Evolutionary conservation across 2,113 vertebrate genomes (phyloP).

Genomic region (Brachyhypopomus gauderio): DNA sequence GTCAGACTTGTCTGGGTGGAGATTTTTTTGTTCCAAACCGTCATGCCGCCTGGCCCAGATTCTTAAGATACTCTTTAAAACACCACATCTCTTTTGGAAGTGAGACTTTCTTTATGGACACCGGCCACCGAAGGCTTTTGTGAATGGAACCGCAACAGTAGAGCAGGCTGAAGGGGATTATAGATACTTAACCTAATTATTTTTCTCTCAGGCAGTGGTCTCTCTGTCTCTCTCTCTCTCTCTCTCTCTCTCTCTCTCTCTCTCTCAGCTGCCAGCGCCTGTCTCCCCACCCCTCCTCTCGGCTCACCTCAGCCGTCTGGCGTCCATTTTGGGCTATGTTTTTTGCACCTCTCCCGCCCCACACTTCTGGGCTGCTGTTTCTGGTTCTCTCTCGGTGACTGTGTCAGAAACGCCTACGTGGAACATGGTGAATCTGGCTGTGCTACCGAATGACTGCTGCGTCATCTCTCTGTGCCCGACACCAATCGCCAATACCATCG

Average conservation of each 20-base stretch:
- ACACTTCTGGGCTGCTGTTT: not conserved
- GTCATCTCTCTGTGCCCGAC: not conserved
- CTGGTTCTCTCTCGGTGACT: conserved; percentile 19
- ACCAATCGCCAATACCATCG: not conserved
- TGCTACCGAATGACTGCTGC: not conserved
- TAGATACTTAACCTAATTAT: conserved; percentile 79
- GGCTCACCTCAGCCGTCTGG: conserved; percentile 39
- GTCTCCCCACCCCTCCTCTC: conserved; percentile 39
- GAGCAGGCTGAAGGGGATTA: conserved; percentile 73
- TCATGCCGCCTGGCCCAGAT: conserved; percentile 7
- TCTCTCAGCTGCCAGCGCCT: conserved; percentile 37
- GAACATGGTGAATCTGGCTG: not conserved
- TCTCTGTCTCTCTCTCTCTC: conserved; percentile 54
- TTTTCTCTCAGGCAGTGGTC: conserved; percentile 60
- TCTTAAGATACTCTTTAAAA: conserved; percentile 21
- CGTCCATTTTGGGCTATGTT: conserved; percentile 44
- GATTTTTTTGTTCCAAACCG: conserved; percentile 3
- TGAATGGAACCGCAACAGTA: conserved; percentile 65
- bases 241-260: conserved; percentile 20
- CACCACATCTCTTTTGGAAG: conserved; percentile 10
- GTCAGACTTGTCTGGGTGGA: not conserved
- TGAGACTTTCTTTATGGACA: conserved; percentile 15
- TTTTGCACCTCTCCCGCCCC: conserved; percentile 19
- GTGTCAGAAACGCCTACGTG: not conserved
- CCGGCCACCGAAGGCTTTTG: conserved; percentile 52